These are phyloP conservation scores for Pogoniulus pusillus DNA, from an alignment of 2,797 vertebrate species.

Conservation along the genomic window DNA sequence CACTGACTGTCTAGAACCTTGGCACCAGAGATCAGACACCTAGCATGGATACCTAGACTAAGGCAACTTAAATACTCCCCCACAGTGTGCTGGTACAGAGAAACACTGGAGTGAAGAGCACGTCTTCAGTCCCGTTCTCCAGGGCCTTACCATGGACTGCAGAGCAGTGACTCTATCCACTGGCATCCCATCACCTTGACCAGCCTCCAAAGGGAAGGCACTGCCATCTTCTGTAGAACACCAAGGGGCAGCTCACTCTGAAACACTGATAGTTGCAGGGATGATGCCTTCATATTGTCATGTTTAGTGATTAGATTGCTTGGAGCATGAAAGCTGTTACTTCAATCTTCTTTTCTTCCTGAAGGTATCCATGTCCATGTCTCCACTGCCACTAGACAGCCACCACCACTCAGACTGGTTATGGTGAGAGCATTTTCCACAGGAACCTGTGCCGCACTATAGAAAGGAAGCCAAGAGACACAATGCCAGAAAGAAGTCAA, in stretches of 20 bases:
- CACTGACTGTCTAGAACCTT: neutral
- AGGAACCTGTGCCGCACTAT: neutral
- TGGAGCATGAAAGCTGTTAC: neutral
- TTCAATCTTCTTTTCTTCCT: neutral
- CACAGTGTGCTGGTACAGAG: neutral
- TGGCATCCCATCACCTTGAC: neutral
- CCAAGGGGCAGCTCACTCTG: neutral
- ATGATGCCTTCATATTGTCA: neutral
- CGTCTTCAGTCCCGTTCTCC: neutral
- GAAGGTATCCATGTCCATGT: neutral
- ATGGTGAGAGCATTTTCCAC: neutral
- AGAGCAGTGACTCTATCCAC: fast-evolving
- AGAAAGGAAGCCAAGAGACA: neutral
- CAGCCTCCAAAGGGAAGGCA: neutral
- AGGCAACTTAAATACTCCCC: neutral
- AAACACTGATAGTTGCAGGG: neutral
- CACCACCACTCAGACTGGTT: neutral
- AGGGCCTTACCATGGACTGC: fast-evolving
- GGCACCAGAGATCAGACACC: neutral
- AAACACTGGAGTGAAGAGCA: neutral
- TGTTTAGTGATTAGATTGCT: neutral
- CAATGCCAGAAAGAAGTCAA: neutral
- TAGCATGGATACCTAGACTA: neutral
- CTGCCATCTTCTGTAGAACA: neutral
- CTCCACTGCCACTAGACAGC: neutral